Evolutionary conservation across 1,140 invertebrate genomes (phyloP).

Genomic region (Mizuhopecten yessoensis): DNA sequence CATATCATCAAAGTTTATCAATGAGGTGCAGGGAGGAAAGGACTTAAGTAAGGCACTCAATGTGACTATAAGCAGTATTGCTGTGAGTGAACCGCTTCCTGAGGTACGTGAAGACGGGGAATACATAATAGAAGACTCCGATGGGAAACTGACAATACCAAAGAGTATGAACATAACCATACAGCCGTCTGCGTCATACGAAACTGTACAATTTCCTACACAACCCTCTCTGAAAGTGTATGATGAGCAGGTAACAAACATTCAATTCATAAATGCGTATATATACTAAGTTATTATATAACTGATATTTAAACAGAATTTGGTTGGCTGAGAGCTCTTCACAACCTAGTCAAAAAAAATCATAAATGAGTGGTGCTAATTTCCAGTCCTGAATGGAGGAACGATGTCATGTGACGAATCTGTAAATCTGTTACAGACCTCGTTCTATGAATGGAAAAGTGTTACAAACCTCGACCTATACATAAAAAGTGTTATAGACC

Average conservation of each 20-base stretch:
- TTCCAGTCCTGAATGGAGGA: background rate
- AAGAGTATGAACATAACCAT: conserved; percentile 31
- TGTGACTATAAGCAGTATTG: conserved; percentile 47
- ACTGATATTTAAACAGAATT: too few species aligned
- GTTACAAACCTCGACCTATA: too few species aligned
- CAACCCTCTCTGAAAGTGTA: conserved; percentile 58
- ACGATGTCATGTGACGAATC: background rate
- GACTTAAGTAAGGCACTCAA: conserved; percentile 65
- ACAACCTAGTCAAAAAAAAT: too few species aligned
- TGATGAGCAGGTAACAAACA: conserved; percentile 51
- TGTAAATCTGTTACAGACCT: background rate
- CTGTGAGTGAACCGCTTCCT: conserved; percentile 52
- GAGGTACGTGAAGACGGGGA: conserved; percentile 14
- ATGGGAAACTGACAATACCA: background rate
- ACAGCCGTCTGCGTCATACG: conserved; percentile 25
- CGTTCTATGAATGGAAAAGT: too few species aligned
- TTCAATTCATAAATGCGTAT: background rate
- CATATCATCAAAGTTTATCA: conserved; percentile 13
- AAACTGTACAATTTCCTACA: conserved; percentile 50
- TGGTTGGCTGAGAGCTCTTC: too few species aligned
- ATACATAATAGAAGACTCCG: conserved; percentile 11
- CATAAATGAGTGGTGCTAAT: background rate
- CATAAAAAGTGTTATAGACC: too few species aligned
- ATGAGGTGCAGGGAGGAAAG: conserved; percentile 62
- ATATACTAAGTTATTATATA: background rate